Conservation (phyloP, 2,888 invertebrate species). For the Notocelia uddmanniana region DNA sequence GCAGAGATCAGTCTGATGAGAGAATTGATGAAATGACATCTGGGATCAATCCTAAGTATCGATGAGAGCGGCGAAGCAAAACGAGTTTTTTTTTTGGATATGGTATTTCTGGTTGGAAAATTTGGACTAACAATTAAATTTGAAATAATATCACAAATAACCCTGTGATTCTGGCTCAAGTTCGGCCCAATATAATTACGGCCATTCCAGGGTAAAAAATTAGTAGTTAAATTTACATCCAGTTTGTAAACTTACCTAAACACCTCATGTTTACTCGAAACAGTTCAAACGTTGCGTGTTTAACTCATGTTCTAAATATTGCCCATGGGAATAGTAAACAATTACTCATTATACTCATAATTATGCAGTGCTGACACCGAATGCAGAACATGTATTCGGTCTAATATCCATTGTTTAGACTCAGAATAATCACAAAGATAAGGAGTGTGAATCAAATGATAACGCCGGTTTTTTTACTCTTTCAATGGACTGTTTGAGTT, state of each 20-base stretch:
- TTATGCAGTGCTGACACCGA: slow-evolving; percentile 7
- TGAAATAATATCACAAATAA: no score
- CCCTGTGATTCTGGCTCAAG: slow-evolving; percentile 6
- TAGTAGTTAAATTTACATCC: slow-evolving; percentile 3
- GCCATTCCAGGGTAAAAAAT: neutral
- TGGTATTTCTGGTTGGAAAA: no score
- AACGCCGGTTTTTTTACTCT: neutral
- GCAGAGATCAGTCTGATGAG: slow-evolving; percentile 1
- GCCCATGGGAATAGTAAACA: slow-evolving; percentile 29
- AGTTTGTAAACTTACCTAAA: slow-evolving; percentile 18
- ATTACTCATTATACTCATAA: slow-evolving; percentile 22
- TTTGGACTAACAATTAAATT: no score
- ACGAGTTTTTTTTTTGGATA: no score
- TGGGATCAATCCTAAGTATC: neutral
- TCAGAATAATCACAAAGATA: neutral
- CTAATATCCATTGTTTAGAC: slow-evolving; percentile 15
- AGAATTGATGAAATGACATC: slow-evolving; percentile 14
- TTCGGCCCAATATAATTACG: neutral
- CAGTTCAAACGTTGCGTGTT: slow-evolving; percentile 25
- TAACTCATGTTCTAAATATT: slow-evolving; percentile 26
- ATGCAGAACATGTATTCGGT: slow-evolving; percentile 10
- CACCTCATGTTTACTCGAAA: slow-evolving; percentile 19
- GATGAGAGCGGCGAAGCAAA: no score
- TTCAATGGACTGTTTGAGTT: neutral
- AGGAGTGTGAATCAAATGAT: neutral